A percentile compares a stretch with the other conserved stretches of the same genome.
phyloP scores from a whole-genome alignment of 92 coral and sea anemone species.

The Porites evermanni region DNA sequence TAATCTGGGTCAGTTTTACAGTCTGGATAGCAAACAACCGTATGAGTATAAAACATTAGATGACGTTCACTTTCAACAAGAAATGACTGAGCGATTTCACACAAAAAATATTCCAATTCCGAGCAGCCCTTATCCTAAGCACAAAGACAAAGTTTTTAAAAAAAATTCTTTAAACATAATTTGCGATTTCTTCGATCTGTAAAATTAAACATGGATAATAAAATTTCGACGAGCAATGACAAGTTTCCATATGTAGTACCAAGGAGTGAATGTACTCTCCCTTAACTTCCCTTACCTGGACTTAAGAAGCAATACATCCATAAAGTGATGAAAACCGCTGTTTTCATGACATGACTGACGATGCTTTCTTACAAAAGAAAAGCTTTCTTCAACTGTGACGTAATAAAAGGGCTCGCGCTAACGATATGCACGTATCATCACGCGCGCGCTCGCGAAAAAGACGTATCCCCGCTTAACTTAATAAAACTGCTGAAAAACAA shows the following conservation, averaged over 20 bases:
- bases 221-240: too few species aligned
- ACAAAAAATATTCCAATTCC: too few species aligned
- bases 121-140: too few species aligned
- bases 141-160: too few species aligned
- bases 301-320: conserved; percentile 20
- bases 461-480: too few species aligned
- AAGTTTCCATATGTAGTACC: not conserved
- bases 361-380: not conserved
- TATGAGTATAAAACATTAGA: not conserved
- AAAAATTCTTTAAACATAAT: too few species aligned
- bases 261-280: not conserved
- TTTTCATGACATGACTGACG: conserved; percentile 16
- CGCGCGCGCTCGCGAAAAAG: too few species aligned
- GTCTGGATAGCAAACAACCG: not conserved
- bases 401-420: conserved; percentile 4
- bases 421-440: too few species aligned
- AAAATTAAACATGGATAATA: too few species aligned
- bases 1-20: not conserved
- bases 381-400: not conserved
- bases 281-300: conserved; percentile 35
- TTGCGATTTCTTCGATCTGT: too few species aligned
- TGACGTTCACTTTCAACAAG: not conserved
- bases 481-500: too few species aligned
- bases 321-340: not conserved
- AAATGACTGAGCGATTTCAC: too few species aligned